Evolutionary conservation across 2,888 invertebrate genomes (phyloP).

Genomic region (Escarpia spicata): DNA sequence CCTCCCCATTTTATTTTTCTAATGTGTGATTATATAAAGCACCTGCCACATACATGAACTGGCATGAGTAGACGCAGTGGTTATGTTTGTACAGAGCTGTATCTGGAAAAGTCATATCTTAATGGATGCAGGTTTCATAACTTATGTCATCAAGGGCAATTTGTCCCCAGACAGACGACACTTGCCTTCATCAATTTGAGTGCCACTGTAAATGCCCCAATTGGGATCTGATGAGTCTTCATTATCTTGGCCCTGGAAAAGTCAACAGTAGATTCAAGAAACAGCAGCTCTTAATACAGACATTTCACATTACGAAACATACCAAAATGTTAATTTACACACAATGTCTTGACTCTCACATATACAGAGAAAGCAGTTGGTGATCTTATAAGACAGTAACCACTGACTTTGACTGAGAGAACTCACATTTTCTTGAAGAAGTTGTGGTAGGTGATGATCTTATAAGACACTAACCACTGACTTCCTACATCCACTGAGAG

Average conservation of each 20-base stretch:
- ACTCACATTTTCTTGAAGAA: not conserved
- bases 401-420: too few relatives aligned
- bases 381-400: too few relatives aligned
- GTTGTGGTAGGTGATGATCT: too few relatives aligned
- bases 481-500: not conserved
- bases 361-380: too few relatives aligned
- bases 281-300: not conserved
- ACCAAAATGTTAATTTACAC: not conserved
- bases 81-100: too few relatives aligned
- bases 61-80: too few relatives aligned
- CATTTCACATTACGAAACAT: not conserved
- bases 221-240: slow-evolving; percentile 83
- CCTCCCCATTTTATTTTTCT: too few relatives aligned
- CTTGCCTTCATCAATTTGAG: slow-evolving; percentile 70
- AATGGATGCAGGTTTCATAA: not conserved
- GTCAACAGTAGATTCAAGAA: not conserved
- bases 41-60: too few relatives aligned
- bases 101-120: too few relatives aligned
- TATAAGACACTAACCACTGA: slow-evolving; percentile 1
- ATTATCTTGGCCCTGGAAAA: slow-evolving; percentile 65
- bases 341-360: too few relatives aligned
- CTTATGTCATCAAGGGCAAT: not conserved
- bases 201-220: slow-evolving; percentile 84
- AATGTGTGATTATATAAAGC: too few relatives aligned
- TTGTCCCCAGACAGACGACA: not conserved